phyloP scores from a whole-genome alignment of 2,888 invertebrate genomes.

The Lithophane semibrunnea region DNA sequence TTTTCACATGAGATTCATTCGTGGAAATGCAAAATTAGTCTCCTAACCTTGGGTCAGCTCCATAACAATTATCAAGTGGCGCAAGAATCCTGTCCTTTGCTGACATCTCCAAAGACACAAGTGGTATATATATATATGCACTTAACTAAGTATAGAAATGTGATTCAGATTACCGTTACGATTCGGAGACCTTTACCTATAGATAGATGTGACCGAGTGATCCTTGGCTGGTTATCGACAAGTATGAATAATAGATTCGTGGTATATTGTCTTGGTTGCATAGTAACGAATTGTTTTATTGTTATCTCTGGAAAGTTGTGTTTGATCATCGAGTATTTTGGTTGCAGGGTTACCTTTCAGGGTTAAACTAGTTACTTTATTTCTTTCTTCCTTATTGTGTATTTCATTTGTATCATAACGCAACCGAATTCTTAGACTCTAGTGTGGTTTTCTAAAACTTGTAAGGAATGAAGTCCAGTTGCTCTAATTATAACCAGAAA shows the following conservation, averaged over 20 bases:
- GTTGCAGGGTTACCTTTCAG: background rate
- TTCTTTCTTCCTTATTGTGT: background rate
- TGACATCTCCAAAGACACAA: conserved; percentile 46
- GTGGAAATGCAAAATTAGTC: conserved; percentile 55
- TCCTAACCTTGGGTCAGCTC: conserved; percentile 36
- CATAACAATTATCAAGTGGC: conserved; percentile 50
- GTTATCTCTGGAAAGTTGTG: conserved; percentile 30
- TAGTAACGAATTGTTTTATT: conserved; percentile 36
- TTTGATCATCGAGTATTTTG: conserved; percentile 27
- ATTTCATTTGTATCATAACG: background rate
- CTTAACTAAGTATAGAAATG: conserved; percentile 50
- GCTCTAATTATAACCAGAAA: conserved; percentile 46
- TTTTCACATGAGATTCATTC: conserved; percentile 56
- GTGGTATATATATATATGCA: conserved; percentile 50
- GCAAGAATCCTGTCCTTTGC: conserved; percentile 52
- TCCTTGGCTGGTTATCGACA: conserved; percentile 63
- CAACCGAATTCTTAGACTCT: conserved; percentile 6
- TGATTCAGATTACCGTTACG: conserved; percentile 60
- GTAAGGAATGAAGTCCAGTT: conserved; percentile 39
- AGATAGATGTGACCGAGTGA: conserved; percentile 65
- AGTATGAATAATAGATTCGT: conserved; percentile 65
- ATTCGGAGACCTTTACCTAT: conserved; percentile 60
- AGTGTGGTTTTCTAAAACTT: conserved; percentile 9
- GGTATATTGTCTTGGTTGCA: conserved; percentile 49
- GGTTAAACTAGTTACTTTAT: conserved; percentile 4